These are phyloP conservation scores for Archocentrus centrarchus DNA, from an alignment of 2,113 vertebrate species.

Conservation along the genomic window DNA sequence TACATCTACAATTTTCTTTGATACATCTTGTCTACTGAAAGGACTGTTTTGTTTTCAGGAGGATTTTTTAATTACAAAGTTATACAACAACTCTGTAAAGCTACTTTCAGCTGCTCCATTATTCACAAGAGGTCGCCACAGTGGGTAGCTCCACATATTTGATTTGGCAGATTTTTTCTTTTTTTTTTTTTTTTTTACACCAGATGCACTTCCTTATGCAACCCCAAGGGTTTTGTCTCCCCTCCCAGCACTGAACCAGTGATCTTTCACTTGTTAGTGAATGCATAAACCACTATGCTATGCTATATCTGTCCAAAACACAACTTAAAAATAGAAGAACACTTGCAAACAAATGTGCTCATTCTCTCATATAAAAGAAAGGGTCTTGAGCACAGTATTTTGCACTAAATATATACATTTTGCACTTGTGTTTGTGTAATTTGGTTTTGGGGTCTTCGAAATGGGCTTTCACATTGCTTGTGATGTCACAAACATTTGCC, in stretches of 20 bases:
- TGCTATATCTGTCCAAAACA: background rate
- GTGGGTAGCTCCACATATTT: background rate
- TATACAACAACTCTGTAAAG: background rate
- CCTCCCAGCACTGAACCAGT: too few species aligned
- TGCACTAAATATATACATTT: background rate
- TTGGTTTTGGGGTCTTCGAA: background rate
- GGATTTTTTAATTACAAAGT: constrained; percentile 3
- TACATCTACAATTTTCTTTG: constrained; percentile 1
- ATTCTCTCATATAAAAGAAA: background rate
- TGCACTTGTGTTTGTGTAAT: background rate
- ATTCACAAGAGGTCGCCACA: background rate
- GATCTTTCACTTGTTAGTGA: too few species aligned
- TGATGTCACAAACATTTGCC: constrained; percentile 12
- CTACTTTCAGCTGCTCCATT: background rate
- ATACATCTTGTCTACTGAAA: background rate
- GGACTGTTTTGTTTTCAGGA: background rate
- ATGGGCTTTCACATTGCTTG: constrained; percentile 4
- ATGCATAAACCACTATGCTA: background rate
- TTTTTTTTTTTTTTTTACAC: background rate
- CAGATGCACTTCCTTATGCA: background rate
- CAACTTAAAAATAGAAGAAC: constrained; percentile 4
- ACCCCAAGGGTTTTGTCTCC: background rate
- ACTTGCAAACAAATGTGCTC: background rate
- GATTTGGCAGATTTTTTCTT: background rate
- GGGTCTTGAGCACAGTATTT: background rate